Evolutionary conservation across 1,140 invertebrate species (phyloP), one percentile per base, ranked within the genome.

Genomic region (Antheraea pernyi): DNA sequence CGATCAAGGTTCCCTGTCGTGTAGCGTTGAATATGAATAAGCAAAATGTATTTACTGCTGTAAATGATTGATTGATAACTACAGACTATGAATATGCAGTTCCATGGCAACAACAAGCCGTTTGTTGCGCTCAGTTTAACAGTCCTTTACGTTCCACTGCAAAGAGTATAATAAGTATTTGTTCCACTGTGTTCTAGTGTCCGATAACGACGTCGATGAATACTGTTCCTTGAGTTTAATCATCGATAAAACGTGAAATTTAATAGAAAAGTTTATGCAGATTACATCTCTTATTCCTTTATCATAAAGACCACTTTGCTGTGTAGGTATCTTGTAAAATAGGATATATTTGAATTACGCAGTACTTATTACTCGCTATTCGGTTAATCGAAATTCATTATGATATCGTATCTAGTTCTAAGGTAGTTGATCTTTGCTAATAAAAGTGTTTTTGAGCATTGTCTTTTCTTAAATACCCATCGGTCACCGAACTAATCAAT

Each of bases 61-160:
- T 30, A 30, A 61, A 61, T 53, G 46, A 16, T 53, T 53, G 46
- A 60, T 60, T 60, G 59, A 60, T 60, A 18, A 60, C 59, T 60
- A 60, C 22, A 30, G 4, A 30, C 22, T 4, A 30, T 30, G 22
- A 60, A 30, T 19, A 60, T 30, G 22, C 59, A 60, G 22, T 60
- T 19, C 7, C 59, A 60, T 30, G 22, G 22, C 59, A 53, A 53
- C 46, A 53, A 60, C 59, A 60, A 18, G 3, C 22, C 7, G 59
- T 60, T 60, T 60, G 59, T 60, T 60, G 59, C 22, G 22, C 4
- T 53, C 46, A 53, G 16, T 13, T 53, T 53, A 53, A 53, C 46
- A 13, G 46, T 53, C 46, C 13, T 53, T 53, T 53, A 53, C 16
- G 7, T 53, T 7, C 46, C 46, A n/a, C n/a, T n/a, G n/a, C n/a